phyloP scores from a whole-genome alignment of 2,797 vertebrate species.

The Hippopotamyrus pictus region DNA sequence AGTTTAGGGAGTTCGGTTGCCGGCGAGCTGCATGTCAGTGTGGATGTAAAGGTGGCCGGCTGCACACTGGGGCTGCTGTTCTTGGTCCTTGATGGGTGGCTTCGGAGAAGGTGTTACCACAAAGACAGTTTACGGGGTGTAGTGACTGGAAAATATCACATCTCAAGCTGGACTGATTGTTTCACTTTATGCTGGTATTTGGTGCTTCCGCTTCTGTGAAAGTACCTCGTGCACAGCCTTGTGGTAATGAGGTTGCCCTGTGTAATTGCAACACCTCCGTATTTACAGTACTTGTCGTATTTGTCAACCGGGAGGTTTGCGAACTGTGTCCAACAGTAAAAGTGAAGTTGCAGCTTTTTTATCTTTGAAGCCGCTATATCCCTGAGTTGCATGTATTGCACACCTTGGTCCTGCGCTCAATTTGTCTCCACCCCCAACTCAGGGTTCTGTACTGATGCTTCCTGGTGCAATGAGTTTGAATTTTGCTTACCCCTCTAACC shows the following conservation, averaged over 20 bases:
- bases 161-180: not conserved
- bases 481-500: not conserved
- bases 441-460: not conserved
- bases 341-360: not conserved
- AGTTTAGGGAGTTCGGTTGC: slow-evolving; percentile 11
- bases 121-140: not conserved
- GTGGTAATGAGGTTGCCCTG: not conserved
- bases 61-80: not conserved
- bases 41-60: not conserved
- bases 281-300: not conserved
- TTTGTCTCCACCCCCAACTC: not conserved
- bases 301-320: not conserved
- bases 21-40: not conserved
- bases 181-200: not conserved
- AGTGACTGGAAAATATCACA: not conserved
- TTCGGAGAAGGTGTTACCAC: not conserved
- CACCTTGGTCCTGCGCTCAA: not conserved
- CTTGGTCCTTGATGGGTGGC: not conserved
- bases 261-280: not conserved
- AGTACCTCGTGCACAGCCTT: not conserved
- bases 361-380: not conserved
- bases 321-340: not conserved
- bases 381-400: not conserved
- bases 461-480: not conserved
- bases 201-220: not conserved